These are phyloP conservation scores for Melanitta fusca DNA, from an alignment of 2,797 vertebrate genomes.

Conservation along the genomic window DNA sequence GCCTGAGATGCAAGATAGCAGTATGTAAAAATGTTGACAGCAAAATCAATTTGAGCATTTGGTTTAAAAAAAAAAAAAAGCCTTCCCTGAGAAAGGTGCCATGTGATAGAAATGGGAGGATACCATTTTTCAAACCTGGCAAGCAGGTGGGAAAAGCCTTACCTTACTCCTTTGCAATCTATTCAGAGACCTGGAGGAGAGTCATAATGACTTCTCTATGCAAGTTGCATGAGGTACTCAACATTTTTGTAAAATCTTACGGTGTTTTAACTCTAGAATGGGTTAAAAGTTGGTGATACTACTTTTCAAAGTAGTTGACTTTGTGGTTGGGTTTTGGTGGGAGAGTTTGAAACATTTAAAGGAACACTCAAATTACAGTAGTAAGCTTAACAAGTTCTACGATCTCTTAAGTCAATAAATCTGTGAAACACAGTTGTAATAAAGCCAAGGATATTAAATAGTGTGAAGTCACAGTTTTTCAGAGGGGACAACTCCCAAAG, in stretches of 20 bases:
- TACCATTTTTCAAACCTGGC: fast-evolving
- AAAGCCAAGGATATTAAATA: not conserved
- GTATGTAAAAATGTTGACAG: fast-evolving
- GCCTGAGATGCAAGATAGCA: fast-evolving
- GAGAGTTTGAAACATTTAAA: no score
- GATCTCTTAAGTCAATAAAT: not conserved
- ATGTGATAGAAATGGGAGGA: not conserved
- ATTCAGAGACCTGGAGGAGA: not conserved
- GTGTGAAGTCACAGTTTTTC: not conserved
- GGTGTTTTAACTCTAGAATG: fast-evolving
- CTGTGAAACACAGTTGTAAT: not conserved
- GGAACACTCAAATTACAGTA: not conserved
- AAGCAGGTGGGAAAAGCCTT: not conserved
- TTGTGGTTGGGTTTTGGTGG: not conserved
- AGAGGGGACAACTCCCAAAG: not conserved
- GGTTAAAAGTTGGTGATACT: fast-evolving
- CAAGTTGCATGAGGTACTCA: fast-evolving
- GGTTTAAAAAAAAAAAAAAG: no score
- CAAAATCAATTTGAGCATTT: not conserved
- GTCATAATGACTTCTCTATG: not conserved
- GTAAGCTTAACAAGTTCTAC: not conserved
- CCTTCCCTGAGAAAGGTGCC: fast-evolving
- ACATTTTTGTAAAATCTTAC: fast-evolving
- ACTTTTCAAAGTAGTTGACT: fast-evolving
- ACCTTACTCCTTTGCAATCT: no score